Evolutionary conservation across 2,888 invertebrate species (phyloP).

Genomic region (Alcis repandata): DNA sequence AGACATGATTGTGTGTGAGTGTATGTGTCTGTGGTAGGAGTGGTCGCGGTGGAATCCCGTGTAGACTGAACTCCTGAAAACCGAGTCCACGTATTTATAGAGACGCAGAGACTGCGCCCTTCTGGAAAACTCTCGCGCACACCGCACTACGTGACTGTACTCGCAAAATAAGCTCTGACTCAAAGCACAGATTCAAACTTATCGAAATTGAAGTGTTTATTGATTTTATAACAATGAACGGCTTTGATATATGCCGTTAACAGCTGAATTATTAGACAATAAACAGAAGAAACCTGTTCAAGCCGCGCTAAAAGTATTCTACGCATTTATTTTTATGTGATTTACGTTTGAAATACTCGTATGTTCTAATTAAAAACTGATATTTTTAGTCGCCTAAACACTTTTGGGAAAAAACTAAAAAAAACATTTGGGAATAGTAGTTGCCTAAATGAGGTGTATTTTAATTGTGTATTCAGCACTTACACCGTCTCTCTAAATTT

Average conservation of each 20-base stretch:
- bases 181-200: constrained; percentile 39
- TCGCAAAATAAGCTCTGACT: constrained; percentile 43
- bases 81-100: constrained; percentile 81
- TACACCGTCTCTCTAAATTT: too few relatives aligned
- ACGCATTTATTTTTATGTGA: not conserved
- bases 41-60: constrained; percentile 72
- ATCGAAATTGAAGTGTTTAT: constrained; percentile 41
- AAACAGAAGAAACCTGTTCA: constrained; percentile 5
- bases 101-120: constrained; percentile 75
- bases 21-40: constrained; percentile 64
- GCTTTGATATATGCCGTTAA: constrained; percentile 26
- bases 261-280: constrained; percentile 17
- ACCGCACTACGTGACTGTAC: constrained; percentile 50
- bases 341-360: not conserved
- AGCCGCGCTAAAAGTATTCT: not conserved
- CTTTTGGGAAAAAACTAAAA: too few relatives aligned
- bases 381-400: too few relatives aligned
- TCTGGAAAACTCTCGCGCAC: constrained; percentile 79
- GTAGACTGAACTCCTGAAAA: constrained; percentile 84
- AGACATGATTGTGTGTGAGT: constrained; percentile 89
- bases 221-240: constrained; percentile 19
- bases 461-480: too few relatives aligned
- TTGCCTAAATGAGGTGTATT: too few relatives aligned
- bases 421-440: too few relatives aligned
- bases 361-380: too few relatives aligned